Base-by-base conservation (phyloP, 2,888 invertebrate genomes). In the Galerucella pusilla region DNA sequence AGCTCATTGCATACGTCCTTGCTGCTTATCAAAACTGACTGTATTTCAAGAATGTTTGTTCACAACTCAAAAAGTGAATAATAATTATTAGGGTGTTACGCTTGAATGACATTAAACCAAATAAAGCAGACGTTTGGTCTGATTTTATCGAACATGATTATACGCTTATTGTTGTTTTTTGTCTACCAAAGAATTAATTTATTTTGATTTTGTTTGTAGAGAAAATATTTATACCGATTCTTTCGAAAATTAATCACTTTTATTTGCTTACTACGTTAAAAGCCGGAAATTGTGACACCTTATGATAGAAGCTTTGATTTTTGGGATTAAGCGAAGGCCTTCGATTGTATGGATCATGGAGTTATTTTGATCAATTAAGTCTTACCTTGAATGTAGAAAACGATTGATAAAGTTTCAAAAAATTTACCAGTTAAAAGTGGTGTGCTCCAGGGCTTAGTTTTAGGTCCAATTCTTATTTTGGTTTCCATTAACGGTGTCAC, bases 121-220 rank as follows among this genome's bases (percentile, higher is more conserved):
- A 72, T 72, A 72, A 66, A 66, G 12, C 64, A 54, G 25, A 42
- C 16, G 71, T 63, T 42, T 74, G 69, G 66, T 20, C 67, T 72
- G 76, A 77, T 77, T 77, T 77, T 77, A 77, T 77, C 76, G 61
- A 63, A 67, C 49, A 74, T 76, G 69, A 76, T 76, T 73, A 76
- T 71, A 76, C 54, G 70, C 59, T 71, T 76, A 68, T 71, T 71
- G 68, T 68, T 68, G 66, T 71, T 66, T 57, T 46, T 54, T 71
- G 59, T 67, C 60, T 66, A 35, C 46, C 28, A 14, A 49, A 14
- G 45, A 72, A 72, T 66, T 66, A 72, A 67, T 72, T 72, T 72
- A 72, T 72, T 72, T 66, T 57, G 46, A 72, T 72, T 72, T 60
- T 72, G 66, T 72, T 72, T 72, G 46, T 16, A 49, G 49, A 66